Evolutionary conservation across 2,888 invertebrate species (phyloP), one percentile per base, ranked within the genome.

Genomic region (Euzetes globulus): DNA sequence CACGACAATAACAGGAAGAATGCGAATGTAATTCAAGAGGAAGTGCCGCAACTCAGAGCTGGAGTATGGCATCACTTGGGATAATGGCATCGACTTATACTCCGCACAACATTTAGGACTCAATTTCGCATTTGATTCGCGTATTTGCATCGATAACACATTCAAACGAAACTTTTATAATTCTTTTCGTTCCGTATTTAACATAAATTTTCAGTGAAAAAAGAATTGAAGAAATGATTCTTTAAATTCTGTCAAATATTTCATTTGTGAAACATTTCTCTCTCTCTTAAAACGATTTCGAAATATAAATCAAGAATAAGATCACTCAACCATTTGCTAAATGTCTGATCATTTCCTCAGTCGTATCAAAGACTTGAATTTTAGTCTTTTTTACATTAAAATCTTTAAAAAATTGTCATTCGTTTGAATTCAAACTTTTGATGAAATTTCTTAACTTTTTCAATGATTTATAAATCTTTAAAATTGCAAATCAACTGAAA

Each of bases 1-100:
- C 19, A 41, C 22, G 65, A 65, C 65, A 65, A 65, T n/a, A 9
- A 65, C 65, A 65, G 65, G 65, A 65, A 65, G 65, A 65, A 65
- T 41, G 65, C 19, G 15, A 65, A 33, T 65, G 65, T 65, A 65
- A 65, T 65, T 65, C 37, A 65, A 65, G 41, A 65, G 65, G 65
- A 65, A 65, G 65, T 33, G 63, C 52, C 6, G 41, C 41, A 17
- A 63, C 33, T 63, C n/a, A 33, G 17, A 63, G 33, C 17, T 19
- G 15, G n/a, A 60, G 22, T 19, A 29, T 37, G 22, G 37, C 11
- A 65, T 65, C 65, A 19, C 11, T 41, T 9, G 2, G 9, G 41
- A 65, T 65, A 65, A 65, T 65, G 65, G 41, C 37, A 65, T 65
- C 65, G 41, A 22, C 37, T 41, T 41, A 63, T 25, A 63, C 29